phyloP scores from a whole-genome alignment of 2,888 invertebrate genomes.

The Drosophila nr. medialis region DNA sequence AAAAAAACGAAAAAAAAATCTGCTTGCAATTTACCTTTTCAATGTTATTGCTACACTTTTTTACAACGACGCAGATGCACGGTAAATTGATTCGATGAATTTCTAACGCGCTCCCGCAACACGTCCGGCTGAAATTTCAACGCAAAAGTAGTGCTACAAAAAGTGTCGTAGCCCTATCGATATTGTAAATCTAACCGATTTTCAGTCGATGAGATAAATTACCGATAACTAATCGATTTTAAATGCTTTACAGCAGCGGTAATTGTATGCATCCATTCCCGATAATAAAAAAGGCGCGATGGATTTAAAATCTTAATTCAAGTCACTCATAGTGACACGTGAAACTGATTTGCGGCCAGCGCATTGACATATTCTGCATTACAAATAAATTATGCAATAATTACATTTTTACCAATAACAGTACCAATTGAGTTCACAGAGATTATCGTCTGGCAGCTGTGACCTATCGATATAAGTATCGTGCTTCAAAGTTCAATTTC shows the following conservation, averaged over 20 bases:
- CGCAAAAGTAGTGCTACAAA: constrained; percentile 56
- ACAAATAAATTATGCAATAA: neutral
- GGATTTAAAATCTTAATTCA: neutral
- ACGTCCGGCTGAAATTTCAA: constrained; percentile 61
- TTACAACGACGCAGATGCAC: constrained; percentile 61
- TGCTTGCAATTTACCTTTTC: constrained; percentile 73
- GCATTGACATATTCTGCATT: neutral
- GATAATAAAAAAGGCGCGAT: neutral
- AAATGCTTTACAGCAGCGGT: neutral
- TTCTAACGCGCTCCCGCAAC: constrained; percentile 56
- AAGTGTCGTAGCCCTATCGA: constrained; percentile 38
- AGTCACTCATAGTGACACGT: neutral
- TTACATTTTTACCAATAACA: neutral
- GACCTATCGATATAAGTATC: neutral
- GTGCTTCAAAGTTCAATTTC: neutral
- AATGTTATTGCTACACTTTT: constrained; percentile 61
- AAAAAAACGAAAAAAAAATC: constrained; percentile 49
- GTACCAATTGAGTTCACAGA: neutral
- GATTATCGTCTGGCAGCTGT: neutral
- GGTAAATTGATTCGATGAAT: constrained; percentile 51
- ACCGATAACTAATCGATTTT: constrained; percentile 17
- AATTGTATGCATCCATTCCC: neutral
- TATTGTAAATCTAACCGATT: constrained; percentile 8
- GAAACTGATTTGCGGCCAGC: neutral
- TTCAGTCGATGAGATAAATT: neutral